A percentile compares a stretch with the other conserved stretches of the same genome.
Conservation (phyloP, 2,113 vertebrate species). For the Pituophis catenifer region DNA sequence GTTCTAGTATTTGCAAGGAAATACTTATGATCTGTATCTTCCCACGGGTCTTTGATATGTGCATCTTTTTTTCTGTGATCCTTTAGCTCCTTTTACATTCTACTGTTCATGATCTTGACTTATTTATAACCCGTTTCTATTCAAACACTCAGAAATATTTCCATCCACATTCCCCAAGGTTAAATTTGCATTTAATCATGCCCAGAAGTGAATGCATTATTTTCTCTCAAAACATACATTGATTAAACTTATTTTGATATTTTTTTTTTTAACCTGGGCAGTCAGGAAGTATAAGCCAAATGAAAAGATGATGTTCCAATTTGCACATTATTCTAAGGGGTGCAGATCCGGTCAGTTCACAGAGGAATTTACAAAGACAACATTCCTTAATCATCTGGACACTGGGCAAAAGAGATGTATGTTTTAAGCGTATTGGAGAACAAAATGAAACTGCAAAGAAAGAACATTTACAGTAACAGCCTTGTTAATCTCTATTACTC, state of each 20-base stretch:
- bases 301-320: neutral
- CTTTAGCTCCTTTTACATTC: neutral
- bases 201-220: neutral
- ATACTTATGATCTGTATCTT: neutral
- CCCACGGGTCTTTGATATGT: neutral
- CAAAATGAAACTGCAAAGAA: neutral
- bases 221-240: neutral
- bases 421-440: neutral
- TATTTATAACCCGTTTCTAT: neutral
- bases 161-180: neutral
- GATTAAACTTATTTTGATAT: neutral
- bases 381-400: neutral
- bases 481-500: neutral
- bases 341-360: neutral
- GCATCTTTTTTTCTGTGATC: neutral
- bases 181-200: neutral
- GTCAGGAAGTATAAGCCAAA: neutral
- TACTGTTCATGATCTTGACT: neutral
- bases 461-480: neutral
- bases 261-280: neutral
- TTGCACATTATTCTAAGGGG: neutral
- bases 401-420: neutral
- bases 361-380: neutral
- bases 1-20: neutral
- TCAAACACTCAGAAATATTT: neutral